Base-by-base conservation (phyloP, 2,888 invertebrate genomes). In the Dolichopus griseipennis region DNA sequence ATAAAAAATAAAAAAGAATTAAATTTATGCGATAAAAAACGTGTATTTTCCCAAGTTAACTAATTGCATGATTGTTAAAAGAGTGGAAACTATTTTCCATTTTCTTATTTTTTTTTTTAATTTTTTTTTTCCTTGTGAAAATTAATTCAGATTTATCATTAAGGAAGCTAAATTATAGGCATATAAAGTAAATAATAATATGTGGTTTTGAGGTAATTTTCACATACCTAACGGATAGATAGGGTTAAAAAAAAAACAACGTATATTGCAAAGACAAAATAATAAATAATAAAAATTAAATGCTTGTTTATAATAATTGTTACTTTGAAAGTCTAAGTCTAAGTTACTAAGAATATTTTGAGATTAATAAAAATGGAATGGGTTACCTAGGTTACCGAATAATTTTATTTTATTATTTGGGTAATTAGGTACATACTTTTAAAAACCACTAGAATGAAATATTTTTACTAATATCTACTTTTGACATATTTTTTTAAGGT, bases 1-100 rank as follows among this genome's bases (percentile, higher is more conserved):
- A 52, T 52, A 18, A 52, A 52, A 6, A 52, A 6, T 2, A 52
- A 52, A 52, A 52, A 52, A 52, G 15, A 18, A 52, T n/a, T 52
- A 52, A 52, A 18, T 52, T 52, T 15, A 52, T 52, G 18, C 15
- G 52, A 52, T 52, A 52, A 52, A 52, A 52, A 52, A 52, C 52
- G n/a, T 52, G 52, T 52, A 52, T 52, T 52, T 52, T 52, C 52
- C 52, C 52, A 52, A 52, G 52, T 52, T 52, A 52, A 52, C 52
- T 52, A 52, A 52, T 52, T 52, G 52, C 52, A 52, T 52, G 18
- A 52, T 52, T 52, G 52, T 52, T 52, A 52, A n/a, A 52, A 52
- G 52, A 52, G 52, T 52, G 52, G 52, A 52, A 52, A 52, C 6
- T 52, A 52, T 52, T 52, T 52, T 52, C 18, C 52, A n/a, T 52